Conservation (phyloP, 2,888 invertebrate genomes). For the Arge pagana region DNA sequence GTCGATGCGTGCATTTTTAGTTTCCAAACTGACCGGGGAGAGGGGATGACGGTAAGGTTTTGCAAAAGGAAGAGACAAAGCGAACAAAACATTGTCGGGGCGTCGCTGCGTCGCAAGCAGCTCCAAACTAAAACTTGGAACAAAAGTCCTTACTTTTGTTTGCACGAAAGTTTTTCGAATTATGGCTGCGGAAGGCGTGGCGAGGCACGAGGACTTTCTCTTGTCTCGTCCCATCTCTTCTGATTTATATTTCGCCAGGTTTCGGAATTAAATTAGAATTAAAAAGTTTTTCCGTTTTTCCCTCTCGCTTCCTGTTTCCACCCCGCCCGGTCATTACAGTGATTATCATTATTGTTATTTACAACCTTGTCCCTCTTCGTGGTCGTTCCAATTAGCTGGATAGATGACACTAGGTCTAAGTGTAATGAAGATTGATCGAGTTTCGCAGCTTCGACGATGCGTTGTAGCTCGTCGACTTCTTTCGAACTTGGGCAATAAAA, state of each 20-base stretch:
- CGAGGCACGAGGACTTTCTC: slow-evolving; percentile 25
- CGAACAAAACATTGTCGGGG: slow-evolving; percentile 55
- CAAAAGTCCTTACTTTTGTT: slow-evolving; percentile 57
- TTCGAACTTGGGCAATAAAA: too few relatives aligned
- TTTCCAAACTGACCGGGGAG: too few relatives aligned
- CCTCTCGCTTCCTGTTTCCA: background rate
- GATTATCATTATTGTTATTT: too few relatives aligned
- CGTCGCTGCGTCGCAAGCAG: slow-evolving; percentile 52
- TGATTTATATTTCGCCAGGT: slow-evolving; percentile 49
- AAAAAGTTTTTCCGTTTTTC: slow-evolving; percentile 18
- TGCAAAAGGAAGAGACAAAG: slow-evolving; percentile 54
- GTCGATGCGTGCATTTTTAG: too few relatives aligned
- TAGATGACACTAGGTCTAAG: too few relatives aligned
- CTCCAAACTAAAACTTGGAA: slow-evolving; percentile 53
- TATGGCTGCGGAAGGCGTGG: slow-evolving; percentile 44
- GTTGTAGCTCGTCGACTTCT: too few relatives aligned
- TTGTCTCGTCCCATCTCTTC: slow-evolving; percentile 28
- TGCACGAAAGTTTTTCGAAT: slow-evolving; percentile 55
- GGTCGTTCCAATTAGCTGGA: too few relatives aligned
- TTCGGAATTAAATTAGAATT: slow-evolving; percentile 43
- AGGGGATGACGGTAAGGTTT: too few relatives aligned
- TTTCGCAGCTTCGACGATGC: too few relatives aligned
- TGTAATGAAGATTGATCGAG: too few relatives aligned
- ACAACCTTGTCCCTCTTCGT: too few relatives aligned
- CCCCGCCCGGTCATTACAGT: background rate